phyloP scores from a whole-genome alignment of 2,797 vertebrate species.

The Novumbra hubbsi region DNA sequence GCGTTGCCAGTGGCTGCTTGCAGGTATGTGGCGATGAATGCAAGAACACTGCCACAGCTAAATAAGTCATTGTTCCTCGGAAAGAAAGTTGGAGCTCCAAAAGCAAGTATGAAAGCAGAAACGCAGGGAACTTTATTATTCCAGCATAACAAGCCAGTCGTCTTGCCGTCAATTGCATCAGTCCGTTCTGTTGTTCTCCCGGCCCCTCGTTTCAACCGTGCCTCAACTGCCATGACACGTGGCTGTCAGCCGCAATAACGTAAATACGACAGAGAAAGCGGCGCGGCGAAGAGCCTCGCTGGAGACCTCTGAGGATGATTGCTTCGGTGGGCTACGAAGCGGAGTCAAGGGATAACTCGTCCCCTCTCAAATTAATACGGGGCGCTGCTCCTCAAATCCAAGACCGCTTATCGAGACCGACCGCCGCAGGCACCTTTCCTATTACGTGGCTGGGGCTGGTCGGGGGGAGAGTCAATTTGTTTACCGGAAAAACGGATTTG shows the following conservation, averaged over 20 bases:
- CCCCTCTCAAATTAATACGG: constrained; percentile 31
- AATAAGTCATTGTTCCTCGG: background rate
- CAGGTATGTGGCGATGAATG: background rate
- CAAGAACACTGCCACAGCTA: background rate
- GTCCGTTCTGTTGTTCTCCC: constrained; percentile 42
- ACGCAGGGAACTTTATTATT: constrained; percentile 7
- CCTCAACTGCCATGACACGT: constrained; percentile 8
- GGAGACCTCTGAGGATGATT: constrained; percentile 19
- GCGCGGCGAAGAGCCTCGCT: background rate
- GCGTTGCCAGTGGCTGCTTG: background rate
- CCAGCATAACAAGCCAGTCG: constrained; percentile 14
- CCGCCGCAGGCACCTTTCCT: constrained; percentile 5
- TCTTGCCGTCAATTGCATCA: constrained; percentile 60
- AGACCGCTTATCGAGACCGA: constrained; percentile 27
- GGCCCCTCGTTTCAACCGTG: constrained; percentile 6
- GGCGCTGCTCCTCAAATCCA: constrained; percentile 33
- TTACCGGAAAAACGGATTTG: constrained; percentile 8
- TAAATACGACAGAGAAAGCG: background rate
- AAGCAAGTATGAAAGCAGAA: background rate
- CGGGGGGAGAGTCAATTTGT: constrained; percentile 13
- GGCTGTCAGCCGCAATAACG: constrained; percentile 12
- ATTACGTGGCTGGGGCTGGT: constrained; percentile 17
- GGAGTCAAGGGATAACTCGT: constrained; percentile 5
- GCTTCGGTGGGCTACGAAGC: constrained; percentile 28
- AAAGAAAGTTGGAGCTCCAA: background rate